A percentile compares a stretch with the other conserved stretches of the same genome.
Conservation (phyloP, 1,140 invertebrate genomes). For the Macrotrachela quadricornifera region DNA sequence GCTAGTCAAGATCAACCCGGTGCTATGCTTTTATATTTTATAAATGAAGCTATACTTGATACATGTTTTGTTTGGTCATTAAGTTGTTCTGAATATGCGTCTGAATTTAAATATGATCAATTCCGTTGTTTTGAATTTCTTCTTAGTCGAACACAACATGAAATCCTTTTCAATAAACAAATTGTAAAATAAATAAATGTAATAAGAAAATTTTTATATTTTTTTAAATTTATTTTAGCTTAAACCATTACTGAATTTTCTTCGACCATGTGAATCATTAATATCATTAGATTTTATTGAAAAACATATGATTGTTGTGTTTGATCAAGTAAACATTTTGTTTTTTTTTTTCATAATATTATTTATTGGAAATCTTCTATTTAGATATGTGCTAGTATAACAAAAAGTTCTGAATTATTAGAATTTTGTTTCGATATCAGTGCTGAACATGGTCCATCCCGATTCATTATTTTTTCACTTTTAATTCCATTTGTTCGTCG, state of each 20-base stretch:
- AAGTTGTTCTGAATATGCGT: constrained; percentile 31
- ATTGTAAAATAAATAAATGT: constrained; percentile 40
- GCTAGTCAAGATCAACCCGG: constrained; percentile 18
- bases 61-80: constrained; percentile 34
- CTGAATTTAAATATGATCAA: constrained; percentile 54
- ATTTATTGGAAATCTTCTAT: too few species aligned
- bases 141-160: constrained; percentile 42
- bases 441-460: constrained; percentile 32
- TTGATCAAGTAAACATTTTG: constrained; percentile 43
- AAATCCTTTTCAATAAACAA: too few species aligned
- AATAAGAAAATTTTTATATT: constrained; percentile 12
- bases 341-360: too few species aligned
- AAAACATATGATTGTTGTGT: constrained; percentile 55
- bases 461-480: constrained; percentile 69
- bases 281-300: constrained; percentile 46
- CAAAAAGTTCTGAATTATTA: constrained; percentile 60
- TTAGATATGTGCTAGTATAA: too few species aligned
- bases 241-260: constrained; percentile 55
- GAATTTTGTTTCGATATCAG: constrained; percentile 66
- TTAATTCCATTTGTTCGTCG: constrained; percentile 71
- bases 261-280: constrained; percentile 54
- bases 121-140: constrained; percentile 55
- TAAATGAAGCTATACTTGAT: constrained; percentile 34
- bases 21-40: constrained; percentile 32
- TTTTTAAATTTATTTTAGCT: constrained; percentile 18